Evolutionary conservation across 2,113 vertebrate species (phyloP), one percentile per base, ranked within the genome.

Genomic region (Nothoprocta perdicaria): DNA sequence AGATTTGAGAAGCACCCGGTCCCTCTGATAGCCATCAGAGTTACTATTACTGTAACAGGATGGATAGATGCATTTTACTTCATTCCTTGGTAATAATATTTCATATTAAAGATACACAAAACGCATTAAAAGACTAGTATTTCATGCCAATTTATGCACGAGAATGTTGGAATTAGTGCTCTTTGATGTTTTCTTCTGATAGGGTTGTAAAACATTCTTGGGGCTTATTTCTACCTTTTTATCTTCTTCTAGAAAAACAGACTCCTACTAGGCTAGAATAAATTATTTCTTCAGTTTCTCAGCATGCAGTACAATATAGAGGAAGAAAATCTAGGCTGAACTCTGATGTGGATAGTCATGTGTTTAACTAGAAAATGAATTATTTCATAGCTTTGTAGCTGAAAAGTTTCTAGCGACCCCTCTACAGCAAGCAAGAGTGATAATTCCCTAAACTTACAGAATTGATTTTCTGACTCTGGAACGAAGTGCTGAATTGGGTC

Each of bases 151-250:
- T 77, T 93, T 83, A 69, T 29, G 26, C 27, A 86, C 67, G 50
- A 60, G 62, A 53, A 83, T 53, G 23, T 41, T 74, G 61, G 57
- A 76, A 55, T 57, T 83, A n/a, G 12, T n/a, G 52, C 16, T 74
- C 45, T 52, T 80, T 92, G 29, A 46, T 80, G 60, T 86, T 95
- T 93, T 77, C 22, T 84, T 84, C 83, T 86, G 69, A 89, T 71
- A 58, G 58, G 82, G 31, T 73, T 94, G 77, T 92, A 57, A 93
- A 92, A 79, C 12, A 45, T 85, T 67, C 46, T 69, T 52, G 53
- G 33, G 46, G 80, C 53, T 84, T 87, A 76, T 48, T 78, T 74
- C 29, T 35, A 2, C 53, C 62, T 76, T 52, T 90, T 95, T 76
- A 41, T 69, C 14, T 83, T 90, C 35, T 63, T 89, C 58, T 79